Evolutionary conservation across 1,140 invertebrate genomes (phyloP).

Genomic region (Bicyclus anynana): DNA sequence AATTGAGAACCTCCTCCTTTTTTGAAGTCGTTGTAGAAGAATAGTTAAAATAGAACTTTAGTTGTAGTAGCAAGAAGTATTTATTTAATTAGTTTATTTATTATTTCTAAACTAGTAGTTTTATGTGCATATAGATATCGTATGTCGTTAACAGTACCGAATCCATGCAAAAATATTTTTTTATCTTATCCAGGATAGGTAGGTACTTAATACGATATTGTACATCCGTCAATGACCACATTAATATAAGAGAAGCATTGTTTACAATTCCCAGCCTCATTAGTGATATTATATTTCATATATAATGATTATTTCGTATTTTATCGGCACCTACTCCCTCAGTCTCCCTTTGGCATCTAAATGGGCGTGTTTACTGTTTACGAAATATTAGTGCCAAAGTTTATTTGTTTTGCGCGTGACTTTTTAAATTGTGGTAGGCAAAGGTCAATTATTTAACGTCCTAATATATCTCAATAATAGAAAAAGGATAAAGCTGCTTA

Average conservation of each 20-base stretch:
- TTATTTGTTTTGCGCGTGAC: background rate
- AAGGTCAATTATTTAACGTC: too few relatives aligned
- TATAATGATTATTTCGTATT: constrained; percentile 17
- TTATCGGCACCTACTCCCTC: constrained; percentile 12
- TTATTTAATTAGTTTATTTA: too few relatives aligned
- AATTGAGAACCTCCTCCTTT: too few relatives aligned
- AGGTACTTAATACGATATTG: constrained; percentile 6
- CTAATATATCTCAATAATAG: too few relatives aligned
- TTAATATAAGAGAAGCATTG: constrained; percentile 15
- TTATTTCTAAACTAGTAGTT: too few relatives aligned
- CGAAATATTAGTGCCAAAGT: background rate
- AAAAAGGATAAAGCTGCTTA: too few relatives aligned
- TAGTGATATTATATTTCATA: constrained; percentile 18
- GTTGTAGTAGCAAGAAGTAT: too few relatives aligned
- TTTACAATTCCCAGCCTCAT: constrained; percentile 29
- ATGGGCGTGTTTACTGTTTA: constrained; percentile 20
- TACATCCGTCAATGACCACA: constrained; percentile 24
- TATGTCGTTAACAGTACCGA: too few relatives aligned
- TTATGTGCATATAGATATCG: too few relatives aligned
- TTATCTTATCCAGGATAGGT: constrained; percentile 22
- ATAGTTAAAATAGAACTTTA: too few relatives aligned
- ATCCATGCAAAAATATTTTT: background rate
- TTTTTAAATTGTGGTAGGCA: background rate
- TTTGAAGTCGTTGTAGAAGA: too few relatives aligned
- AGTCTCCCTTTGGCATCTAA: constrained; percentile 10